phyloP scores from a whole-genome alignment of 1,140 invertebrate genomes.

The Zaprionus davidi region DNA sequence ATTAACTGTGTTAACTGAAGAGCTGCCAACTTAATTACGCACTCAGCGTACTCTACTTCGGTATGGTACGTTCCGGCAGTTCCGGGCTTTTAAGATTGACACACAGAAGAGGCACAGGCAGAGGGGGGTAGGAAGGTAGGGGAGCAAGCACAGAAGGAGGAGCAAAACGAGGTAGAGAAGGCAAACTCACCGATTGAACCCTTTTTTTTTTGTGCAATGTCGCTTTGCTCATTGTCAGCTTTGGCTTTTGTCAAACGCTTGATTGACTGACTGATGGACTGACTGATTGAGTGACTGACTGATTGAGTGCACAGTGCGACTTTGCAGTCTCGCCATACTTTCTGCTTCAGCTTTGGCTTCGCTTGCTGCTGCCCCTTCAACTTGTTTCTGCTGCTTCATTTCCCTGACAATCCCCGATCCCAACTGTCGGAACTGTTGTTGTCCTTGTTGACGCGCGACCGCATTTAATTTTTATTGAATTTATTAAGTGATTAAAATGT shows the following conservation, averaged over 20 bases:
- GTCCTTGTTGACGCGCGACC: slow-evolving; percentile 75
- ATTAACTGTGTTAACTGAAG: slow-evolving; percentile 29
- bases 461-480: slow-evolving; percentile 84
- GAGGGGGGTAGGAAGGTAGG: background rate
- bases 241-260: slow-evolving; percentile 60
- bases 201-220: slow-evolving; percentile 30
- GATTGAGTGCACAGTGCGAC: slow-evolving; percentile 21
- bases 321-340: background rate
- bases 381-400: slow-evolving; percentile 16
- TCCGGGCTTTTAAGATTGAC: slow-evolving; percentile 5
- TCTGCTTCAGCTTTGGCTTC: background rate
- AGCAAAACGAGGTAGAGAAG: background rate
- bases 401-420: background rate
- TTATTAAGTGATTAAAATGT: slow-evolving; percentile 84
- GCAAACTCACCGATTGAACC: slow-evolving; percentile 32
- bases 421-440: slow-evolving; percentile 20
- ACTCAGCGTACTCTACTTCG: background rate
- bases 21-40: slow-evolving; percentile 45
- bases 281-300: slow-evolving; percentile 31
- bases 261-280: slow-evolving; percentile 51
- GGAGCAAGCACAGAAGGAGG: background rate
- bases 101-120: background rate
- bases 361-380: slow-evolving; percentile 17
- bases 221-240: slow-evolving; percentile 67
- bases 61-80: background rate